Evolutionary conservation across 2,113 vertebrate species (phyloP), one percentile per base, ranked within the genome.

Genomic region (Microcebus lehilahytsara): DNA sequence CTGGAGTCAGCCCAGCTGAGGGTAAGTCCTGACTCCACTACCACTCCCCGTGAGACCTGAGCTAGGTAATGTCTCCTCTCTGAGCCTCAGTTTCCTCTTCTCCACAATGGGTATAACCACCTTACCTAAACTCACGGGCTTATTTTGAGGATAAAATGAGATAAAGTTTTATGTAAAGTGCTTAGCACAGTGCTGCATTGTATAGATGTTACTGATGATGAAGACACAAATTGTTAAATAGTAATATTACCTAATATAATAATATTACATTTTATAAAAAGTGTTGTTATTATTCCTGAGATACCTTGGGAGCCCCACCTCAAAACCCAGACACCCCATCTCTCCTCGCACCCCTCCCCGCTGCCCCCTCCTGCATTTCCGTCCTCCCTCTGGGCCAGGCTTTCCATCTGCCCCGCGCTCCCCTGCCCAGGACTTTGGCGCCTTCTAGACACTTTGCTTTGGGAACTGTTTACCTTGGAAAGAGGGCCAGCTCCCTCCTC

Each of bases 381-480:
- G 2, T 14, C 23, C 32, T 51, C 49, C 40, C n/a, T 66, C n/a
- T 40, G 40, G 94, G n/a, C 25, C 77, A 27, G 22, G 67, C 22
- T 46, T 49, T 74, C 74, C 17, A 0, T 7, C 23, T 32, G 11
- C 53, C 42, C 11, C 10, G 20, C 6, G 0, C 56, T 2, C 0
- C 37, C 46, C n/a, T 74, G 40, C 85, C 80, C 32, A 22, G 85
- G 84, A 60, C 84, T 84, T n/a, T 85, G 83, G n/a, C 5, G 7
- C 27, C n/a, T 75, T 66, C 80, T 40, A 42, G 42, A 72, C 37
- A 75, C 34, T 2, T 49, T 40, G 25, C n/a, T 51, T 92, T 13
- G 53, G 58, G 20, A 93, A 40, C n/a, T 74, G 3, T 88, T 95
- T 85, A 62, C 42, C 83, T 96, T 91, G 71, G 80, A 83, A 66